Percentiles rank a stretch among this genome's conserved stretches.
These are phyloP conservation scores for Silvanus unidentatus DNA, from an alignment of 2,888 invertebrate species.

Conservation along the genomic window DNA sequence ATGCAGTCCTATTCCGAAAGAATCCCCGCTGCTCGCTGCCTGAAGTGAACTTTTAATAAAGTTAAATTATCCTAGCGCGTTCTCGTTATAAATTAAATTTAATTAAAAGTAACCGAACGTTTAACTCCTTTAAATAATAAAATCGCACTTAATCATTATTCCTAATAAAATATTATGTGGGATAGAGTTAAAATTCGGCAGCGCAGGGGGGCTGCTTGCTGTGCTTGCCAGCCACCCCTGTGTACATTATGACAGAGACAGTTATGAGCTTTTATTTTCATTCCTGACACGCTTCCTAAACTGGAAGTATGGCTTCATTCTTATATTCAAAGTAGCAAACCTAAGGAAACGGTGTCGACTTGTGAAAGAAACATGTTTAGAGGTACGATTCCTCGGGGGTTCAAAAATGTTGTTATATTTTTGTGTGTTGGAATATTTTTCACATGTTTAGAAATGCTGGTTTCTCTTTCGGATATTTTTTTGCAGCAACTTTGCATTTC, in stretches of 20 bases:
- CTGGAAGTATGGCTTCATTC: conserved; percentile 12
- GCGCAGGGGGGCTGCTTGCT: too few relatives aligned
- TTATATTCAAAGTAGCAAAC: conserved; percentile 7
- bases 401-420: conserved; percentile 19
- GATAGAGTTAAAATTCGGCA: too few relatives aligned
- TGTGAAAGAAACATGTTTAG: not conserved
- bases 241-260: not conserved
- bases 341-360: not conserved
- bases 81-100: conserved; percentile 30
- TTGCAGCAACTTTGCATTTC: conserved; percentile 2
- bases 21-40: conserved; percentile 23
- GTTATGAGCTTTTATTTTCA: conserved; percentile 13
- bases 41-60: conserved; percentile 31
- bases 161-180: conserved; percentile 2
- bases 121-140: conserved; percentile 19
- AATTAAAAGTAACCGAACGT: conserved; percentile 28
- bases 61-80: conserved; percentile 26
- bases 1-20: conserved; percentile 15
- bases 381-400: conserved; percentile 9
- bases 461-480: too few relatives aligned
- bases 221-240: too few relatives aligned
- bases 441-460: conserved; percentile 19
- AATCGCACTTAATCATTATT: conserved; percentile 13
- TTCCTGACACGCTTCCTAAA: conserved; percentile 15
- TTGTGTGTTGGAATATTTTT: conserved; percentile 17